phyloP scores from a whole-genome alignment of 2,113 vertebrate genomes.

The Nannobrachium achirus region DNA sequence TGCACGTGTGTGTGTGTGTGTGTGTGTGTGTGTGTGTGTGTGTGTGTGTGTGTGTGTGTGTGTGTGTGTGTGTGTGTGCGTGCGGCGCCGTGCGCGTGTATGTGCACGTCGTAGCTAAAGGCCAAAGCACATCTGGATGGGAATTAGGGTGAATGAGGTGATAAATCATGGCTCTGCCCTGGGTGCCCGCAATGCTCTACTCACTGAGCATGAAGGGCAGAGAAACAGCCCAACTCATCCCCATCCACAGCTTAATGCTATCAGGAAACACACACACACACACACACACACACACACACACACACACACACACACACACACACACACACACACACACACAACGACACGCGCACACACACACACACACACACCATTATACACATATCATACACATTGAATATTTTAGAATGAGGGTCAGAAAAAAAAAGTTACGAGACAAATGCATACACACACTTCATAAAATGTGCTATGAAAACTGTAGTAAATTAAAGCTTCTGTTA shows the following conservation, averaged over 20 bases:
- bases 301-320: not conserved
- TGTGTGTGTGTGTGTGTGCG: not conserved
- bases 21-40: constrained; percentile 10
- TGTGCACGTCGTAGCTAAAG: constrained; percentile 44
- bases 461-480: no score
- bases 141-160: constrained; percentile 76
- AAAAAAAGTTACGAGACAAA: no score
- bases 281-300: not conserved
- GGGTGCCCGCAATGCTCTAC: constrained; percentile 63
- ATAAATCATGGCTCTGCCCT: constrained; percentile 73
- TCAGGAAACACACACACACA: not conserved
- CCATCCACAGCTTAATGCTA: constrained; percentile 38
- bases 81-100: no score
- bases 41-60: constrained; percentile 16
- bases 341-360: no score
- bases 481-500: no score
- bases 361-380: no score
- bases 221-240: constrained; percentile 57
- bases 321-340: not conserved
- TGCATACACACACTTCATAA: no score
- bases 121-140: constrained; percentile 78
- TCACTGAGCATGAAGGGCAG: constrained; percentile 82
- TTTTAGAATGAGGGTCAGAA: no score
- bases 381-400: no score
- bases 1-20: constrained; percentile 20